Conservation (phyloP, 2,888 invertebrate species). For the Pomacea canaliculata region DNA sequence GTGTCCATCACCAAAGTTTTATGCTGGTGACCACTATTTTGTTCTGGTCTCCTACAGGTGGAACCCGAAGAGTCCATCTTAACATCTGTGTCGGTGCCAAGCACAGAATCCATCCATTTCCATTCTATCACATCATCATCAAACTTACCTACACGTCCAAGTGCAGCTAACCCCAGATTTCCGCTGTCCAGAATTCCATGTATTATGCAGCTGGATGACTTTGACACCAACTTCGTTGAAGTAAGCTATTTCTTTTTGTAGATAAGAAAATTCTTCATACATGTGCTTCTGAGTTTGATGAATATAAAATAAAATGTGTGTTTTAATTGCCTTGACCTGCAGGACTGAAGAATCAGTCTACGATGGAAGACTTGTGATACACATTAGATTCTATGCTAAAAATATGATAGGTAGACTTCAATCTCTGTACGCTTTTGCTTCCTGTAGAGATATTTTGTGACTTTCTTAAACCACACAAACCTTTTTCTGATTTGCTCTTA, state of each 20-base stretch:
- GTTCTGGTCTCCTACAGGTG: conserved; percentile 70
- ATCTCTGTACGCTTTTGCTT: too few species aligned
- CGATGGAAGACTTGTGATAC: too few species aligned
- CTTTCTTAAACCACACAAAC: too few species aligned
- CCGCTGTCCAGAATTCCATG: conserved; percentile 76
- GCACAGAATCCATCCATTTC: conserved; percentile 80
- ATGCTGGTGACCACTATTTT: neutral
- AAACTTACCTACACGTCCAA: conserved; percentile 42
- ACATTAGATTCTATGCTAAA: too few species aligned
- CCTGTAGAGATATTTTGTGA: too few species aligned
- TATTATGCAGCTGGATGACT: conserved; percentile 82
- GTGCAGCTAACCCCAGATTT: conserved; percentile 46
- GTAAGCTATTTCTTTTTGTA: conserved; percentile 73
- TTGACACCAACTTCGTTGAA: conserved; percentile 87
- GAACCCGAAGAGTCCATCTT: conserved; percentile 81
- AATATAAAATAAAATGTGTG: too few species aligned
- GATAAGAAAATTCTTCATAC: neutral
- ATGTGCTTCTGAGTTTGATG: too few species aligned
- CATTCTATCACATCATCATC: conserved; percentile 60
- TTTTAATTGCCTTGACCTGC: too few species aligned
- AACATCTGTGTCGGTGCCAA: conserved; percentile 79
- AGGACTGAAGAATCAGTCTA: too few species aligned
- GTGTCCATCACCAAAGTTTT: neutral
- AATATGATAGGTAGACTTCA: too few species aligned
- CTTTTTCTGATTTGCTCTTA: too few species aligned